A percentile compares a stretch with the other conserved stretches of the same genome.
Evolutionary conservation across 92 coral and sea anemone species (phyloP).

Genomic region (Anthopleura xanthogrammica): DNA sequence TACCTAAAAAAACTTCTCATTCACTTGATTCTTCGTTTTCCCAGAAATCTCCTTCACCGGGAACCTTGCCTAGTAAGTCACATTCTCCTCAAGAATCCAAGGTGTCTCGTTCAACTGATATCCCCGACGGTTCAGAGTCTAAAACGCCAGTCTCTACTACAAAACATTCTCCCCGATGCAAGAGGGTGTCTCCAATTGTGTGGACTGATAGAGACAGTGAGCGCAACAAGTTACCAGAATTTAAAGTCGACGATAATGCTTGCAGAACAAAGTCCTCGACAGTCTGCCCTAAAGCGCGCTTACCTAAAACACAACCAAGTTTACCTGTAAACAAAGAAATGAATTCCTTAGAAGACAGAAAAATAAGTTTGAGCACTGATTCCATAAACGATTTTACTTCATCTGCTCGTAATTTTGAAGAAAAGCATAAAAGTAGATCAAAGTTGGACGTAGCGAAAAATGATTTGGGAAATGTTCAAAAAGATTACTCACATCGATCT

Average conservation of each 20-base stretch:
- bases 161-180: neutral
- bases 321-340: neutral
- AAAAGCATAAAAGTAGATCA: neutral
- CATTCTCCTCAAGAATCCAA: neutral
- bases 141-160: neutral
- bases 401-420: neutral
- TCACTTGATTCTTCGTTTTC: neutral
- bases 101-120: neutral
- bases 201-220: neutral
- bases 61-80: neutral
- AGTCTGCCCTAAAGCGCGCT: neutral
- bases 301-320: neutral
- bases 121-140: neutral
- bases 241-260: too few species aligned
- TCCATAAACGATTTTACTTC: neutral
- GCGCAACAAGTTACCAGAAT: neutral
- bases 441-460: neutral
- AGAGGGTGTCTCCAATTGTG: neutral
- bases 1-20: constrained; percentile 10
- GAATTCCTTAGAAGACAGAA: neutral
- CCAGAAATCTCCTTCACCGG: neutral
- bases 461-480: neutral
- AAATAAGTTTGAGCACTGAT: neutral
- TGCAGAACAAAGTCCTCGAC: neutral
- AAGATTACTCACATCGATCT: neutral